Conservation (phyloP, 2,888 invertebrate genomes). For the Diploptera punctata region DNA sequence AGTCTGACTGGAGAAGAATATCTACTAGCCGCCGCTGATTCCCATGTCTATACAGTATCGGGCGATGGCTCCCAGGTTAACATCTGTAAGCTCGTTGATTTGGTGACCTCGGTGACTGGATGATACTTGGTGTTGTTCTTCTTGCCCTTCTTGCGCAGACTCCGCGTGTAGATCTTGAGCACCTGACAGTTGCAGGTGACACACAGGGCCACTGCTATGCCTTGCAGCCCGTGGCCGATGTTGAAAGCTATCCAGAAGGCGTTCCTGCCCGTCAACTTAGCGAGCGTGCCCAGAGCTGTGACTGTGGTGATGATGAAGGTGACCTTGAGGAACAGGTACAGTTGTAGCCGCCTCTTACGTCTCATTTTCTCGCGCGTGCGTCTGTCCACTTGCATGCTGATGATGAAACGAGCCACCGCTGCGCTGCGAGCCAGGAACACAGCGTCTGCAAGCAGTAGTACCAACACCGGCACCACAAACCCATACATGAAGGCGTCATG, state of each 20-base stretch:
- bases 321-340: slow-evolving; percentile 66
- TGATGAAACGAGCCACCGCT: slow-evolving; percentile 63
- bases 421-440: slow-evolving; percentile 62
- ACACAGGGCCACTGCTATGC: slow-evolving; percentile 66
- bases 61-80: slow-evolving; percentile 57
- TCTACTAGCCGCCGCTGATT: no score
- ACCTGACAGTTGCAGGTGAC: slow-evolving; percentile 68
- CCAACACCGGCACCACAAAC: slow-evolving; percentile 60
- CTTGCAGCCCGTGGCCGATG: slow-evolving; percentile 60
- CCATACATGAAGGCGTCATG: slow-evolving; percentile 58
- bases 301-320: slow-evolving; percentile 57
- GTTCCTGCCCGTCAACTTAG: slow-evolving; percentile 48
- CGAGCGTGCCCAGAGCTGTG: slow-evolving; percentile 53
- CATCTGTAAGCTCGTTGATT: slow-evolving; percentile 56
- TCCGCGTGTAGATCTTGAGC: slow-evolving; percentile 54
- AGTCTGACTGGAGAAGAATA: no score
- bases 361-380: slow-evolving; percentile 66
- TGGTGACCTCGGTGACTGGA: slow-evolving; percentile 48
- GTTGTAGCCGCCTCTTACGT: slow-evolving; percentile 63
- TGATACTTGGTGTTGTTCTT: slow-evolving; percentile 43
- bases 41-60: slow-evolving; percentile 52
- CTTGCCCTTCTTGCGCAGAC: slow-evolving; percentile 42
- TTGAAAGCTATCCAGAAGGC: slow-evolving; percentile 58
- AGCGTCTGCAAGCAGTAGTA: slow-evolving; percentile 57
- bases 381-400: slow-evolving; percentile 65